Conservation (phyloP, 2,797 vertebrate species). For the Coendou prehensilis region DNA sequence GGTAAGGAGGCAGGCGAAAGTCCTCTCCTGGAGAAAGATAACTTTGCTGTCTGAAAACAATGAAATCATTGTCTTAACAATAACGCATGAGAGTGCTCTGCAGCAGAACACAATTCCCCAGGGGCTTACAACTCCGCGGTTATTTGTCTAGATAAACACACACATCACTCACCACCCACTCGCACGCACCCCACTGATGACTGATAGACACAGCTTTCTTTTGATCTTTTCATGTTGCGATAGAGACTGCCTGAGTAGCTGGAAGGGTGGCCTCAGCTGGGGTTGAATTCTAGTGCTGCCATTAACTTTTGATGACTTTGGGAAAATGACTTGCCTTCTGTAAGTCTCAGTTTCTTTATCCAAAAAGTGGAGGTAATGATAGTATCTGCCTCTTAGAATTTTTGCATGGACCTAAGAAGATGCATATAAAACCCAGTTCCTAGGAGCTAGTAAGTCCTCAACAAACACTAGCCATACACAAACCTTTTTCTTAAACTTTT, state of each 20-base stretch:
- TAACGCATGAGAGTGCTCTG: slow-evolving; percentile 41
- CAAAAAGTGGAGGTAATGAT: neutral
- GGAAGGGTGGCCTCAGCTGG: neutral
- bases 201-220: neutral
- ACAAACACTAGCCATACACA: neutral
- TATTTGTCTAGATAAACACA: slow-evolving; percentile 61
- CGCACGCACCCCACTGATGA: neutral
- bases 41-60: slow-evolving; percentile 8
- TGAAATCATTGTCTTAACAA: slow-evolving; percentile 54
- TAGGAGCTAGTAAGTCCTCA: neutral
- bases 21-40: slow-evolving; percentile 43
- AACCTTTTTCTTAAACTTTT: slow-evolving; percentile 34
- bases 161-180: neutral
- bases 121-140: neutral
- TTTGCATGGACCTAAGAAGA: slow-evolving; percentile 1
- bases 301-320: neutral
- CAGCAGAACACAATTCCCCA: slow-evolving; percentile 15
- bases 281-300: neutral
- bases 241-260: neutral
- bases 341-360: neutral
- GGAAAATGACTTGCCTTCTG: neutral
- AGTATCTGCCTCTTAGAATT: neutral
- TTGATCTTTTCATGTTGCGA: slow-evolving; percentile 5
- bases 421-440: neutral
- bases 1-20: neutral